Evolutionary conservation across 2,888 invertebrate species (phyloP).

Genomic region (Leuctra nigra): DNA sequence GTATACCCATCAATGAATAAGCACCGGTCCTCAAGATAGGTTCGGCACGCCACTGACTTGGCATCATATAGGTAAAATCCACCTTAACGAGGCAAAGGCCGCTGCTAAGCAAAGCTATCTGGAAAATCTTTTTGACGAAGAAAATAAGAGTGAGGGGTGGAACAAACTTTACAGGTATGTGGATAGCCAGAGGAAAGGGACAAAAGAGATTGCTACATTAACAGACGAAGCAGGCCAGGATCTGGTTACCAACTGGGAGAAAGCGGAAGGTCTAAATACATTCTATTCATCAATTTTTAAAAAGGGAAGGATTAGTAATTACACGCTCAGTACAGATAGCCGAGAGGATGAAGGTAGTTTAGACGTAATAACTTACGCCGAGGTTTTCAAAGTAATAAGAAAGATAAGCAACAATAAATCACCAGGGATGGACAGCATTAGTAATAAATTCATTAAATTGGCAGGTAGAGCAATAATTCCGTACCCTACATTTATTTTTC

Average conservation of each 20-base stretch:
- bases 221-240: not conserved
- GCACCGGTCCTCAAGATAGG: too few species aligned
- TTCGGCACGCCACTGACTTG: too few species aligned
- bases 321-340: too few species aligned
- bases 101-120: not conserved
- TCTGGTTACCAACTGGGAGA: not conserved
- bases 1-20: too few species aligned
- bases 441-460: not conserved
- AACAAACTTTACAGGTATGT: not conserved
- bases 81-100: not conserved
- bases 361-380: not conserved
- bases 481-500: not conserved
- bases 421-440: not conserved
- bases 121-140: not conserved
- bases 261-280: not conserved
- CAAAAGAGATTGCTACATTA: not conserved
- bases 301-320: not conserved
- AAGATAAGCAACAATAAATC: not conserved
- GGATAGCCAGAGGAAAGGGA: not conserved
- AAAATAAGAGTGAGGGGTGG: not conserved
- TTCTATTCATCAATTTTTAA: not conserved
- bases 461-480: not conserved
- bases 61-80: too few species aligned
- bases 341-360: not conserved
- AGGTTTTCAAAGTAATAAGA: not conserved